Conservation (phyloP, 2,797 vertebrate species). For the Pseudomugil tenellus region DNA sequence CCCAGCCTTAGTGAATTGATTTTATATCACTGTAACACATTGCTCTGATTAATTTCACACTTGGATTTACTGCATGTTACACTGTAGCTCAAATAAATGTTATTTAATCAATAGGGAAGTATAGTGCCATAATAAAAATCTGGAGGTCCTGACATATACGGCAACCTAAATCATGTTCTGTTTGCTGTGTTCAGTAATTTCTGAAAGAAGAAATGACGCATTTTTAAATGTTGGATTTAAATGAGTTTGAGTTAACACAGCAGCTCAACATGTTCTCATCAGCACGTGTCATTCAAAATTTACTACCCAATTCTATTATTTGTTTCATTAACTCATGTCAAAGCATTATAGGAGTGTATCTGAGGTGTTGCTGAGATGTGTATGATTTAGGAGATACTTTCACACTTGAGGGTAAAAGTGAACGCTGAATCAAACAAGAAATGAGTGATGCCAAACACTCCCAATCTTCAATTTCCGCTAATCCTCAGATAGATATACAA, state of each 20-base stretch:
- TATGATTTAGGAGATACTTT: no score
- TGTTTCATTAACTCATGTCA: no score
- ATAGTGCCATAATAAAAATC: conserved; percentile 69
- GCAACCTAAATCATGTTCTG: conserved; percentile 62
- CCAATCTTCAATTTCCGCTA: no score
- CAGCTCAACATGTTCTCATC: conserved; percentile 1
- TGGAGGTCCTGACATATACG: conserved; percentile 50
- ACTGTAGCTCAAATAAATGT: conserved; percentile 76
- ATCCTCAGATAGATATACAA: no score
- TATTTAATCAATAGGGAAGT: conserved; percentile 79
- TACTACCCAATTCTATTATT: neutral
- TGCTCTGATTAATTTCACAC: conserved; percentile 71
- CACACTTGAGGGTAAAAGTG: no score
- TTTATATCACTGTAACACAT: conserved; percentile 66
- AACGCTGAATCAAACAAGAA: no score
- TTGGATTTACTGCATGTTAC: conserved; percentile 72
- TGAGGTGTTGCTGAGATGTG: no score
- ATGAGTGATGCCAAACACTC: no score
- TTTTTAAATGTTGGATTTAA: conserved; percentile 26
- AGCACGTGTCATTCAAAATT: neutral
- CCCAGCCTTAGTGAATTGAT: conserved; percentile 58
- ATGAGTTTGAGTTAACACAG: conserved; percentile 12
- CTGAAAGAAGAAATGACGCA: conserved; percentile 24
- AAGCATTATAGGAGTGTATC: no score
- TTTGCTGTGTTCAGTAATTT: conserved; percentile 65